These are phyloP conservation scores for Sisyra terminalis DNA, from an alignment of 2,888 invertebrate species.

Conservation along the genomic window DNA sequence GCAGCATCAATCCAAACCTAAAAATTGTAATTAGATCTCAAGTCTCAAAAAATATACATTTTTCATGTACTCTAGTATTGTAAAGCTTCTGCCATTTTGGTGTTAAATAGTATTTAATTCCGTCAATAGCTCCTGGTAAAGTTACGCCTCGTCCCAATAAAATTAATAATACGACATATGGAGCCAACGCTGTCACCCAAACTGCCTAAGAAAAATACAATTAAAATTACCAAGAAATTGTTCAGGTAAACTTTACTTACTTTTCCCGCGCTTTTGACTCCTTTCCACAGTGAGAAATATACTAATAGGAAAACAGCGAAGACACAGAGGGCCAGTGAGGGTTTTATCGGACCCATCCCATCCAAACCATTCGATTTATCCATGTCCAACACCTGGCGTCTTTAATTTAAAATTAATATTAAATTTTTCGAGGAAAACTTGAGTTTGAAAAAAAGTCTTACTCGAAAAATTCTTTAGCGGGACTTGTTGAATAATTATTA, in stretches of 20 bases:
- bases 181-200: slow-evolving; percentile 89
- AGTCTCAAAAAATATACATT: background rate
- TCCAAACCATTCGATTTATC: slow-evolving; percentile 69
- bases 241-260: slow-evolving; percentile 31
- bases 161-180: slow-evolving; percentile 79
- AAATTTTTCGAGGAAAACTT: slow-evolving; percentile 1
- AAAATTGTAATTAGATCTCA: slow-evolving; percentile 6
- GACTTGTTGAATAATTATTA: slow-evolving; percentile 44
- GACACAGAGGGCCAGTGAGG: slow-evolving; percentile 76
- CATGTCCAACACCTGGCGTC: slow-evolving; percentile 74
- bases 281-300: slow-evolving; percentile 95
- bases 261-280: slow-evolving; percentile 83
- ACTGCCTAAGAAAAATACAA: slow-evolving; percentile 47
- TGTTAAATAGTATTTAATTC: slow-evolving; percentile 75
- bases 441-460: slow-evolving; percentile 28
- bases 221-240: too few species aligned
- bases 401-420: slow-evolving; percentile 24
- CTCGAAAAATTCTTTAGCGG: slow-evolving; percentile 82
- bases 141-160: slow-evolving; percentile 70
- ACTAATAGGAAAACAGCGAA: slow-evolving; percentile 84
- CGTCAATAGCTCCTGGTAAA: slow-evolving; percentile 68
- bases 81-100: slow-evolving; percentile 77
- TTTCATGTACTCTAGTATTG: slow-evolving; percentile 56
- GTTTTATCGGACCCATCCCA: slow-evolving; percentile 77
- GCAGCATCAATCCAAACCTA: slow-evolving; percentile 91